Conservation (phyloP, 2,888 invertebrate genomes). For the Protophormia terraenovae region DNA sequence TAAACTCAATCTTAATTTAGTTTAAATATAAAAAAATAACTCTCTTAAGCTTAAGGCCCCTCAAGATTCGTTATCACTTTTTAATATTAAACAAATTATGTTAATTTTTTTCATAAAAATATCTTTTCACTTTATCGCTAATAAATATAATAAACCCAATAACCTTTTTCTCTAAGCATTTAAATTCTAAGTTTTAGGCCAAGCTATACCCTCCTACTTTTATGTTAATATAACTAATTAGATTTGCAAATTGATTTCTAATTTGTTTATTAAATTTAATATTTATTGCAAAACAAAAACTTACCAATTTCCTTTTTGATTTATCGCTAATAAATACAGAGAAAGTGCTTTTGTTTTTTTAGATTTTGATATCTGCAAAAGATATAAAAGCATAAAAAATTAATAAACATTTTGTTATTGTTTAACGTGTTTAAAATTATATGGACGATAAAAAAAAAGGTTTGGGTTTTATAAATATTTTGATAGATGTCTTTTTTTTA, state of each 20-base stretch:
- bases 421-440: background rate
- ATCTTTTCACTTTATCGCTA: background rate
- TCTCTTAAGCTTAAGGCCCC: background rate
- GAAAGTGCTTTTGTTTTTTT: slow-evolving; percentile 47
- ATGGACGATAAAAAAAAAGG: background rate
- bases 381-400: slow-evolving; percentile 20
- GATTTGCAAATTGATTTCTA: slow-evolving; percentile 15
- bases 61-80: background rate
- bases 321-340: background rate
- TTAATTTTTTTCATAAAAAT: slow-evolving; percentile 12
- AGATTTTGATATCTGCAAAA: slow-evolving; percentile 44
- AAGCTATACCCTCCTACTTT: background rate
- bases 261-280: background rate
- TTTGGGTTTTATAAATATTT: background rate
- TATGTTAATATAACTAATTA: slow-evolving; percentile 5
- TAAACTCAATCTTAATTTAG: background rate
- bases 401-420: slow-evolving; percentile 4
- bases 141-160: slow-evolving; percentile 36
- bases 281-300: background rate
- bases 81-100: slow-evolving; percentile 24
- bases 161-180: slow-evolving; percentile 19
- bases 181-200: background rate
- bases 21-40: background rate
- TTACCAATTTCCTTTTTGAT: slow-evolving; percentile 19
- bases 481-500: background rate